A percentile compares a stretch with the other conserved stretches of the same genome.
phyloP scores from a whole-genome alignment of 2,113 vertebrate species.

The Brachionichthys hirsutus region DNA sequence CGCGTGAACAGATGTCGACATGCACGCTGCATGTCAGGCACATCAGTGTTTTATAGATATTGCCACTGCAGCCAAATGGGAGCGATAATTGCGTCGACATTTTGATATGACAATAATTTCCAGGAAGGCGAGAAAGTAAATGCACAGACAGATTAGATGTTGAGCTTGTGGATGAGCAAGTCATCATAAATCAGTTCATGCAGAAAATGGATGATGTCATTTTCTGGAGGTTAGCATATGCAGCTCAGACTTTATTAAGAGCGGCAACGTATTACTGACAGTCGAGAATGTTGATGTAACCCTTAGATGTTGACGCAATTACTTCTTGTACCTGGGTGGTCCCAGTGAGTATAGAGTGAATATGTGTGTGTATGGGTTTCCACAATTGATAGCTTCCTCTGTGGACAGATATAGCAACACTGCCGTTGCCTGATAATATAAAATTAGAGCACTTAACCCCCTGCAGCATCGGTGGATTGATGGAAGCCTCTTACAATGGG shows the following conservation, averaged over 20 bases:
- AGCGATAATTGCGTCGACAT: slow-evolving; percentile 44
- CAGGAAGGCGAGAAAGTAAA: slow-evolving; percentile 26
- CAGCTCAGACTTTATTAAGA: slow-evolving; percentile 46
- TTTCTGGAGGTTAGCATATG: slow-evolving; percentile 38
- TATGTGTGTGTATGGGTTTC: slow-evolving; percentile 37
- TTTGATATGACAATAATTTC: slow-evolving; percentile 58
- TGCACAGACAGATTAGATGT: slow-evolving; percentile 18
- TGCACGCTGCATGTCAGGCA: slow-evolving; percentile 44
- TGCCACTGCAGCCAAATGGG: slow-evolving; percentile 51
- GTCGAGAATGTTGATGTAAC: slow-evolving; percentile 59
- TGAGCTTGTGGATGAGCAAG: not conserved
- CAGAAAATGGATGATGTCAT: slow-evolving; percentile 37
- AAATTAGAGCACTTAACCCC: slow-evolving; percentile 55
- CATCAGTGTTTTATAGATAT: slow-evolving; percentile 62
- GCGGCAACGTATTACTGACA: slow-evolving; percentile 46
- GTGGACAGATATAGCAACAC: slow-evolving; percentile 49
- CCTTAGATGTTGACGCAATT: slow-evolving; percentile 73
- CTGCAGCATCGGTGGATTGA: slow-evolving; percentile 50
- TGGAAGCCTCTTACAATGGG: slow-evolving; percentile 32
- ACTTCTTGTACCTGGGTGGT: slow-evolving; percentile 75
- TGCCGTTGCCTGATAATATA: slow-evolving; percentile 36
- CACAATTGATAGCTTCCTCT: slow-evolving; percentile 66
- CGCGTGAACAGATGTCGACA: slow-evolving; percentile 63
- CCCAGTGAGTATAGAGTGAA: slow-evolving; percentile 47
- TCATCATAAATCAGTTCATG: slow-evolving; percentile 30